These are phyloP conservation scores for Tiliqua scincoides DNA, from an alignment of 2,113 vertebrate genomes.

Conservation along the genomic window DNA sequence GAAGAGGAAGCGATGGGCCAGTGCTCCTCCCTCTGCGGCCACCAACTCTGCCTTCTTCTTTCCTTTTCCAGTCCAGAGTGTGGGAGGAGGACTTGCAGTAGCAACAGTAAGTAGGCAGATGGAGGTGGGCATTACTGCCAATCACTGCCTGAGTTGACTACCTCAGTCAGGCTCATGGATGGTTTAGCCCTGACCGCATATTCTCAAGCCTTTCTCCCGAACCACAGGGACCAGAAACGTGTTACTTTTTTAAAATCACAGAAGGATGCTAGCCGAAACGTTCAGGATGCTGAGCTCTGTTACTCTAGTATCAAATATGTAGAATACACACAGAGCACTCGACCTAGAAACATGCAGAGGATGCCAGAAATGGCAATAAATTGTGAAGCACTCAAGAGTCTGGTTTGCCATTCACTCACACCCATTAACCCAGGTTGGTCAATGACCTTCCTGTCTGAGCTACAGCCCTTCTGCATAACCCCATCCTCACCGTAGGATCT, in stretches of 20 bases:
- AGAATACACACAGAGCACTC: background rate
- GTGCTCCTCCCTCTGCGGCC: too few species aligned
- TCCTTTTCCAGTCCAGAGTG: too few species aligned
- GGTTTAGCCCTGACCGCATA: background rate
- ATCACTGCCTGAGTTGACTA: too few species aligned
- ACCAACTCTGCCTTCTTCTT: too few species aligned
- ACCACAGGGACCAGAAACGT: background rate
- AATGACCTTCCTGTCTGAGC: background rate
- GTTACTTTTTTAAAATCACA: background rate
- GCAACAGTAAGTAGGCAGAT: too few species aligned
- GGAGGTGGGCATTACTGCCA: too few species aligned
- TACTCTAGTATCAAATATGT: background rate
- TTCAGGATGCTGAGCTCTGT: background rate
- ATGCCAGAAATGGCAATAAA: background rate
- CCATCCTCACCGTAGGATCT: constrained; percentile 86
- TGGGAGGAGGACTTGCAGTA: too few species aligned
- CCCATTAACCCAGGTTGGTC: background rate
- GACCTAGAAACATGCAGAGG: background rate
- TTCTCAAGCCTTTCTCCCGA: background rate
- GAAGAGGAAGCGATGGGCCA: too few species aligned
- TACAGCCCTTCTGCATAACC: background rate
- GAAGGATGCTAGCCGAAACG: background rate
- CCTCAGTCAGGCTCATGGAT: too few species aligned
- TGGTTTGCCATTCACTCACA: background rate
- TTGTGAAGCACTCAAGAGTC: too few species aligned